Evolutionary conservation across 2,797 vertebrate species (phyloP).

Genomic region (Sebastes aleutianus): DNA sequence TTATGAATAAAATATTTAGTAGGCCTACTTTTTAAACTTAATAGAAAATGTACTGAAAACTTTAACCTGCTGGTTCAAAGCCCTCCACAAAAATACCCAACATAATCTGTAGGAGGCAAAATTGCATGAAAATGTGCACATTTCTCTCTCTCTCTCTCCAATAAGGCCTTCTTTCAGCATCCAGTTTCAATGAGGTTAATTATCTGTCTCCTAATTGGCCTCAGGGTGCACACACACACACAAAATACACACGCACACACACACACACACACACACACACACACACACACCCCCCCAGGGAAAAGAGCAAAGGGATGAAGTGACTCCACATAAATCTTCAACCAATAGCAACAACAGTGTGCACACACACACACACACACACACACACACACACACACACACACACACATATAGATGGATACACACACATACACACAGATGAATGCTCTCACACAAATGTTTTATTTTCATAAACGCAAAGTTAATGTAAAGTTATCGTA

Average conservation of each 20-base stretch:
- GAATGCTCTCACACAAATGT: not conserved
- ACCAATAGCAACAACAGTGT: conserved; percentile 3
- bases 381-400: not conserved
- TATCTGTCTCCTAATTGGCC: conserved; percentile 75
- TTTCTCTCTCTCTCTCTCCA: not conserved
- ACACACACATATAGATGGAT: not conserved
- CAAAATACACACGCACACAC: not conserved
- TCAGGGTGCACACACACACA: conserved; percentile 19
- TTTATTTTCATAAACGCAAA: not conserved
- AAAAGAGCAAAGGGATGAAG: conserved; percentile 53
- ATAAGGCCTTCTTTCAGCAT: conserved; percentile 67
- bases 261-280: not conserved
- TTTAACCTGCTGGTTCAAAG: not conserved
- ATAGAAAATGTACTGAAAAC: not conserved
- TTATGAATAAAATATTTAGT: not conserved
- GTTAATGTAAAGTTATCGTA: not conserved
- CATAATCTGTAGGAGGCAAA: not conserved
- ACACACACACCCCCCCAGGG: not conserved
- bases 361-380: not conserved
- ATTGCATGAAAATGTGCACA: not conserved
- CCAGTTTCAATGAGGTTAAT: conserved; percentile 75
- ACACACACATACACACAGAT: not conserved
- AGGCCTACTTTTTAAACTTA: not conserved
- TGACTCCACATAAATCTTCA: conserved; percentile 58
- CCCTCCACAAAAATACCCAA: not conserved